Conservation (phyloP, 2,113 vertebrate genomes). For the Eurystomus gularis region DNA sequence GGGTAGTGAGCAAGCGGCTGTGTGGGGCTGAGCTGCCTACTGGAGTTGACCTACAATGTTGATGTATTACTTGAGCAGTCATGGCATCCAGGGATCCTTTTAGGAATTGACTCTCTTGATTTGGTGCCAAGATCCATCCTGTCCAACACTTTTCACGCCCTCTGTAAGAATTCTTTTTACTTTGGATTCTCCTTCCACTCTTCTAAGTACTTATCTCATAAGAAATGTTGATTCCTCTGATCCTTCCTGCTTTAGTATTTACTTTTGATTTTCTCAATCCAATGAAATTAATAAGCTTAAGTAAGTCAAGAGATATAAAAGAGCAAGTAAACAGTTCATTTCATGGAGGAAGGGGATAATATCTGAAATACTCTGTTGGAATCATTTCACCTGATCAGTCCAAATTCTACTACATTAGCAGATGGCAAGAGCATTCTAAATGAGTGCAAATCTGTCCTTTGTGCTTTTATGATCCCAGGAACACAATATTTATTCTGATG, state of each 20-base stretch:
- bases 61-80: neutral
- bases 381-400: neutral
- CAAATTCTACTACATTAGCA: constrained; percentile 20
- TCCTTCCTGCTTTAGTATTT: neutral
- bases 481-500: neutral
- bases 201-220: neutral
- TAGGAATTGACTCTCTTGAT: neutral
- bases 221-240: neutral
- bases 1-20: neutral
- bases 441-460: neutral
- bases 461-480: neutral
- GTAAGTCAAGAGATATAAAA: neutral
- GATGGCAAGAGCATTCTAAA: neutral
- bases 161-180: neutral
- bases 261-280: neutral
- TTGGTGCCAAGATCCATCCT: neutral
- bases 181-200: neutral
- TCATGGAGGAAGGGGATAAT: neutral
- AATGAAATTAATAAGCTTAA: neutral
- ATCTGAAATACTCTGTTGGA: neutral
- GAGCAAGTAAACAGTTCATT: neutral
- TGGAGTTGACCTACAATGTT: neutral
- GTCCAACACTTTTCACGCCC: neutral
- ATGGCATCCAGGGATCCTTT: neutral
- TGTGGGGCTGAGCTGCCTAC: neutral